These are phyloP conservation scores for Anomalospiza imberbis DNA, from an alignment of 2,797 vertebrate genomes.

Conservation along the genomic window DNA sequence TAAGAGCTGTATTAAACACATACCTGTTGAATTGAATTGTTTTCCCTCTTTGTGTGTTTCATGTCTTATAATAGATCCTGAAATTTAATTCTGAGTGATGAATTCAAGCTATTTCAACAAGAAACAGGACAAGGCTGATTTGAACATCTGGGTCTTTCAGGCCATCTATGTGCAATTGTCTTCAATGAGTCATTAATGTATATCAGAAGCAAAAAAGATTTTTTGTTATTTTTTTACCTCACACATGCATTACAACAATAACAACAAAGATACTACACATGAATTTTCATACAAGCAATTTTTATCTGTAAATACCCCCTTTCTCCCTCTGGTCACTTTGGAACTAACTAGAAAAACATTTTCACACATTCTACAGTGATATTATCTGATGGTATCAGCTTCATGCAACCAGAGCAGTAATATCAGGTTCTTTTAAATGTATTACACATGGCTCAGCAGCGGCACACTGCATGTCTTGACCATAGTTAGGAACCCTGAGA, in stretches of 20 bases:
- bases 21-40: background rate
- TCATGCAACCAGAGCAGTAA: background rate
- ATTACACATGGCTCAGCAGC: background rate
- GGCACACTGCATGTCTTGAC: background rate
- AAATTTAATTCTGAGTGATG: background rate
- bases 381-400: background rate
- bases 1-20: background rate
- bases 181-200: background rate
- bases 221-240: background rate
- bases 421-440: background rate
- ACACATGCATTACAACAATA: background rate
- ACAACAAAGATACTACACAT: fast-evolving
- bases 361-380: background rate
- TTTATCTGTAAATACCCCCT: background rate
- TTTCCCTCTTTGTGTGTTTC: background rate
- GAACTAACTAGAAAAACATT: background rate
- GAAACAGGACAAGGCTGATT: background rate
- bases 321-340: background rate
- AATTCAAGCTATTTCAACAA: background rate
- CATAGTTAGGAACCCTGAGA: background rate
- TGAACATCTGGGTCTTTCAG: background rate
- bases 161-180: background rate
- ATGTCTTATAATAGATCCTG: background rate
- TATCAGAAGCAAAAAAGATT: background rate
- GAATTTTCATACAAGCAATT: background rate